These are phyloP conservation scores for Scarus forsteni DNA, from an alignment of 2,797 vertebrate species.

Conservation along the genomic window DNA sequence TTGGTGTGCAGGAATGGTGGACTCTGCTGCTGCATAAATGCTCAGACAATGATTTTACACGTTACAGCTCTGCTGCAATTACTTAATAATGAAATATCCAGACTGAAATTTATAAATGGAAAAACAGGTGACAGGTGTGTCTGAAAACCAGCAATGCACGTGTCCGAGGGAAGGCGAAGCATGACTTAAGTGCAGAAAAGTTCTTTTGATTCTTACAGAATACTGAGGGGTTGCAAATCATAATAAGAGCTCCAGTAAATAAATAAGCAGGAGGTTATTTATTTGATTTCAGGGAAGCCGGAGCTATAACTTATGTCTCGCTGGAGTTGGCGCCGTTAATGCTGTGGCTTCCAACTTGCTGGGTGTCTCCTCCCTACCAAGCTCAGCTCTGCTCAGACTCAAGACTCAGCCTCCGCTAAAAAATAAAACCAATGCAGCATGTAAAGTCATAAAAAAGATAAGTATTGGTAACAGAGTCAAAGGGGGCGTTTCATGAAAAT, in stretches of 20 bases:
- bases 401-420: conserved; percentile 47
- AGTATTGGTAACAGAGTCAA: conserved; percentile 26
- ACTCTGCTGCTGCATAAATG: conserved; percentile 51
- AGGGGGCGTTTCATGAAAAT: neutral
- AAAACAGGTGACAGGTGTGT: conserved; percentile 65
- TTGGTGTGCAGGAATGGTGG: conserved; percentile 27
- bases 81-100: conserved; percentile 41
- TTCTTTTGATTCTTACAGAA: conserved; percentile 30
- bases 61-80: conserved; percentile 39
- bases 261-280: conserved; percentile 67
- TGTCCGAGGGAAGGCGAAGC: neutral
- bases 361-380: conserved; percentile 59
- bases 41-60: conserved; percentile 54
- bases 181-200: conserved; percentile 19
- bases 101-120: conserved; percentile 41
- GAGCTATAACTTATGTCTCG: conserved; percentile 70
- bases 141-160: conserved; percentile 25
- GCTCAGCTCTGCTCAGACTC: conserved; percentile 48
- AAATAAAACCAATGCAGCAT: conserved; percentile 35
- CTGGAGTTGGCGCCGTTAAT: conserved; percentile 60
- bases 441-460: conserved; percentile 25
- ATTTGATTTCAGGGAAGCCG: conserved; percentile 73
- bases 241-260: conserved; percentile 61
- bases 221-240: conserved; percentile 63
- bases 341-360: conserved; percentile 66